These are phyloP conservation scores for Eilema depressum DNA, from an alignment of 2,888 invertebrate species.

Conservation along the genomic window DNA sequence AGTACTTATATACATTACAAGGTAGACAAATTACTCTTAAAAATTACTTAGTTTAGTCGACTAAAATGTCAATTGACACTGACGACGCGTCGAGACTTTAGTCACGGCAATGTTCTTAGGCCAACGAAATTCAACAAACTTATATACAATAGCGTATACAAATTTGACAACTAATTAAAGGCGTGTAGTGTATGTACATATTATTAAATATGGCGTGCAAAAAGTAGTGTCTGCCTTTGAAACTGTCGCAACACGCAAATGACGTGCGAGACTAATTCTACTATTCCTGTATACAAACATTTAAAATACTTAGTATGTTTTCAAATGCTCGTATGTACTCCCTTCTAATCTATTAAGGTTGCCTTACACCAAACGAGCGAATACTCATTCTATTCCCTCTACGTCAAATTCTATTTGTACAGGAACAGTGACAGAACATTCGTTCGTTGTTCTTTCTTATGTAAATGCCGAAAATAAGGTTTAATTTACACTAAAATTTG, in stretches of 20 bases:
- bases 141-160: slow-evolving; percentile 44
- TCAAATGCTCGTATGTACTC: slow-evolving; percentile 27
- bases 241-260: slow-evolving; percentile 44
- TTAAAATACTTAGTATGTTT: slow-evolving; percentile 32
- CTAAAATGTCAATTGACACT: slow-evolving; percentile 18
- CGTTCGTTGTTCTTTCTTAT: too few relatives aligned
- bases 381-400: too few relatives aligned
- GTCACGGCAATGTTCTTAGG: slow-evolving; percentile 39
- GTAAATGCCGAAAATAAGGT: too few relatives aligned
- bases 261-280: slow-evolving; percentile 49
- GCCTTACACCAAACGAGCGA: too few relatives aligned
- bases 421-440: too few relatives aligned
- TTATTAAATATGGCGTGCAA: slow-evolving; percentile 48
- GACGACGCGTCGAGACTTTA: slow-evolving; percentile 20
- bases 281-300: slow-evolving; percentile 38
- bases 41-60: background rate
- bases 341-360: slow-evolving; percentile 11
- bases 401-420: too few relatives aligned
- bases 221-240: slow-evolving; percentile 49
- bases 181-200: slow-evolving; percentile 45
- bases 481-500: too few relatives aligned
- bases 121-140: slow-evolving; percentile 37
- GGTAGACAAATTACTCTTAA: background rate
- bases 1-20: background rate
- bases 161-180: slow-evolving; percentile 49